Percentiles rank a stretch among this genome's conserved stretches.
Evolutionary conservation across 1,140 invertebrate genomes (phyloP).

Genomic region (Riptortus pedestris): DNA sequence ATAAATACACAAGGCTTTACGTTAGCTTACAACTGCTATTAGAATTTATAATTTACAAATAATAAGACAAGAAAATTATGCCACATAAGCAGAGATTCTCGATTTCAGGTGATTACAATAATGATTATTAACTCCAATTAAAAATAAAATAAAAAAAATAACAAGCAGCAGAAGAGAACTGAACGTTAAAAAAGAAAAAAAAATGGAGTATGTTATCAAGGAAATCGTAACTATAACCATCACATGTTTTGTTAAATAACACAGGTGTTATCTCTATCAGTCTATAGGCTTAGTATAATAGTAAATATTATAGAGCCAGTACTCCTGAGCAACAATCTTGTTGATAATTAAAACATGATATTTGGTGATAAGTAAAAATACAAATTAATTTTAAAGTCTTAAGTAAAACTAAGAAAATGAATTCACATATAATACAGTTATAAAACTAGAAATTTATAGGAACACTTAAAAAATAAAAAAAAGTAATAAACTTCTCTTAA

Average conservation of each 20-base stretch:
- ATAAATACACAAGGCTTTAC: constrained; percentile 3
- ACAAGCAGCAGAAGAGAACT: not conserved
- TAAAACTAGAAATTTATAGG: constrained; percentile 1
- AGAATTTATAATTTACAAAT: not conserved
- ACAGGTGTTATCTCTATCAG: not conserved
- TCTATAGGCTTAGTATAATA: constrained; percentile 2
- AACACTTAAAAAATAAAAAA: constrained; percentile 11
- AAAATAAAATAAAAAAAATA: not conserved
- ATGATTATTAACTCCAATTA: not conserved
- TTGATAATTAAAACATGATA: constrained; percentile 4
- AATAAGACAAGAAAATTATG: not conserved
- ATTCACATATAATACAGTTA: not conserved
- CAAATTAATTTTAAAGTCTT: not conserved
- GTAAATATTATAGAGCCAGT: constrained; percentile 4
- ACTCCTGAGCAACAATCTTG: constrained; percentile 9
- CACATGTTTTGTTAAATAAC: too few species aligned
- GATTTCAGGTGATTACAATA: too few species aligned
- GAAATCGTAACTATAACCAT: too few species aligned
- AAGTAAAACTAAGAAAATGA: not conserved
- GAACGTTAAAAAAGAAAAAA: not conserved
- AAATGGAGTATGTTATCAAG: not conserved
- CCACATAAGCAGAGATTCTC: not conserved
- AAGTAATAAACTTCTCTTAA: not conserved
- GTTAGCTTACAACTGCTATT: not conserved
- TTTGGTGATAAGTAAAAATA: not conserved